A percentile compares a stretch with the other conserved stretches of the same genome.
Conservation (phyloP, 2,888 invertebrate species). For the Carterocephalus palaemon region DNA sequence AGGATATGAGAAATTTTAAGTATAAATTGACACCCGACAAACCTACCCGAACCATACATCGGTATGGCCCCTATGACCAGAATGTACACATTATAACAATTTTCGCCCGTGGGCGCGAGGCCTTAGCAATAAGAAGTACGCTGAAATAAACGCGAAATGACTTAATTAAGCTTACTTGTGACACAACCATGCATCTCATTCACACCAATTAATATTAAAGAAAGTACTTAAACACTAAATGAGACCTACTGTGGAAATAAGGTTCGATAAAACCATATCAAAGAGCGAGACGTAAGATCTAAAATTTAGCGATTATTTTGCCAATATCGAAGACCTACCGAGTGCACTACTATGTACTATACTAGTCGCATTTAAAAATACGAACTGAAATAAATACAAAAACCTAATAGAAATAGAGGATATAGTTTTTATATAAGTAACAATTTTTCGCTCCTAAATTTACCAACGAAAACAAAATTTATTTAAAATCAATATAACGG, state of each 20-base stretch:
- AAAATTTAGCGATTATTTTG: constrained; percentile 58
- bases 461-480: constrained; percentile 60
- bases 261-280: constrained; percentile 53
- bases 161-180: constrained; percentile 64
- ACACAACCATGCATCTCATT: constrained; percentile 66
- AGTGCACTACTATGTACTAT: constrained; percentile 52
- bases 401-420: constrained; percentile 54
- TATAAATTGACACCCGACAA: constrained; percentile 46
- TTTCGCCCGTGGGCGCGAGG: constrained; percentile 55
- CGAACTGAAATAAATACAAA: constrained; percentile 49
- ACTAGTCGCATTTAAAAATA: constrained; percentile 55
- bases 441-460: constrained; percentile 66
- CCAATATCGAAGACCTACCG: constrained; percentile 47
- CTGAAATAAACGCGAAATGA: constrained; percentile 57
- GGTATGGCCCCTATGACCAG: constrained; percentile 70
- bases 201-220: constrained; percentile 57
- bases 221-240: constrained; percentile 58
- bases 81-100: constrained; percentile 68
- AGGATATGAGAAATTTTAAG: constrained; percentile 43
- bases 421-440: constrained; percentile 65
- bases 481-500: constrained; percentile 52
- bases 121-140: constrained; percentile 46
- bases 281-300: constrained; percentile 57
- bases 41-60: constrained; percentile 51
- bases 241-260: constrained; percentile 62